A percentile compares a stretch with the other conserved stretches of the same genome.
phyloP scores from a whole-genome alignment of 1,140 invertebrate species.

The Cardiocondyla obscurior region DNA sequence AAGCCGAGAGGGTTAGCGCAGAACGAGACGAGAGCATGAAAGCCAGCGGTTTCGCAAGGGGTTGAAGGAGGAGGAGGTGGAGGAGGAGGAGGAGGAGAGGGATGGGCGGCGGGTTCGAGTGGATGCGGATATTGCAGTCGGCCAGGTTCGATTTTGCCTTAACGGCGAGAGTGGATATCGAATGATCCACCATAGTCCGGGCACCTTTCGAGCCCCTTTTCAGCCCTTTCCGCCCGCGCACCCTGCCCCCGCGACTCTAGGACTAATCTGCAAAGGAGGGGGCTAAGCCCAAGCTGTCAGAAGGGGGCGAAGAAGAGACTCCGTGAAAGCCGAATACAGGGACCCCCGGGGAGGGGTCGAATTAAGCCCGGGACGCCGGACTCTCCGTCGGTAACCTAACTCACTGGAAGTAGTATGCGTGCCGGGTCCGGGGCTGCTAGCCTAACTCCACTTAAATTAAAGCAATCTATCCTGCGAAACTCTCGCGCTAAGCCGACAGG shows the following conservation, averaged over 20 bases:
- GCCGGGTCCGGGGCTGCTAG: slow-evolving; percentile 65
- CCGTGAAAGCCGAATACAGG: background rate
- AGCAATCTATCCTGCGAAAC: slow-evolving; percentile 80
- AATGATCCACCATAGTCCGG: slow-evolving; percentile 66
- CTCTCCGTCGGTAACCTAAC: slow-evolving; percentile 76
- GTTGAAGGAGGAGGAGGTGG: too few relatives aligned
- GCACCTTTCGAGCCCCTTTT: slow-evolving; percentile 44
- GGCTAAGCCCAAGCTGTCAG: slow-evolving; percentile 37
- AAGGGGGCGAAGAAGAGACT: slow-evolving; percentile 39
- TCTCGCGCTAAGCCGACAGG: slow-evolving; percentile 78
- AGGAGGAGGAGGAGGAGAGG: slow-evolving; percentile 41
- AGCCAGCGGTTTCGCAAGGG: slow-evolving; percentile 52
- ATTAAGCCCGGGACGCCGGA: slow-evolving; percentile 74
- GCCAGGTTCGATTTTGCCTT: slow-evolving; percentile 69
- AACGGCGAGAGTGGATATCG: slow-evolving; percentile 65
- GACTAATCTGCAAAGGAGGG: slow-evolving; percentile 68
- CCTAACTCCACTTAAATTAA: slow-evolving; percentile 82
- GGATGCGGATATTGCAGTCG: slow-evolving; percentile 72
- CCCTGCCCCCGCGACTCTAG: slow-evolving; percentile 54
- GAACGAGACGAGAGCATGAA: slow-evolving; percentile 51
- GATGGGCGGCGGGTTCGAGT: slow-evolving; percentile 53
- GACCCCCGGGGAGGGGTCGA: slow-evolving; percentile 59
- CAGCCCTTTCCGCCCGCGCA: background rate
- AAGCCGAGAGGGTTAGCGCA: slow-evolving; percentile 40
- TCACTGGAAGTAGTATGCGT: slow-evolving; percentile 66